Evolutionary conservation across 2,113 vertebrate species (phyloP).

Genomic region (Pantherophis guttatus): DNA sequence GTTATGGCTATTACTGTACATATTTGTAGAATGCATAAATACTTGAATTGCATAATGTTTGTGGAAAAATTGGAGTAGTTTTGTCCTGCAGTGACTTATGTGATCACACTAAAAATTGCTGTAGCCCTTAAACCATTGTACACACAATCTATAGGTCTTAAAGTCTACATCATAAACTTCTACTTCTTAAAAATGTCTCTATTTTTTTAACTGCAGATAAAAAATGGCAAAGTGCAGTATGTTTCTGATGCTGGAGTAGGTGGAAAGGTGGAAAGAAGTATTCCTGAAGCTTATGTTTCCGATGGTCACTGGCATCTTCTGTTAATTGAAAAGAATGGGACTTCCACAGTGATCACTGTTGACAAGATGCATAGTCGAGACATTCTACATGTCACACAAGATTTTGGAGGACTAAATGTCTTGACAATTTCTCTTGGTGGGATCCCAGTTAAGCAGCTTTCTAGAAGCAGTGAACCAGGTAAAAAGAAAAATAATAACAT

Average conservation of each 20-base stretch:
- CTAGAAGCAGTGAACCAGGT: slow-evolving; percentile 80
- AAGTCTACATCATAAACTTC: neutral
- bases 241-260: slow-evolving; percentile 86
- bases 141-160: neutral
- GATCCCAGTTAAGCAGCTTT: slow-evolving; percentile 75
- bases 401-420: slow-evolving; percentile 88
- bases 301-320: slow-evolving; percentile 94
- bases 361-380: slow-evolving; percentile 74
- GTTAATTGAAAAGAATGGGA: slow-evolving; percentile 80
- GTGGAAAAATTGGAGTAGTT: slow-evolving; percentile 41
- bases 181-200: neutral
- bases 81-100: slow-evolving; percentile 24
- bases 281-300: slow-evolving; percentile 78
- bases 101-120: neutral
- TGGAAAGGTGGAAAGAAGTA: slow-evolving; percentile 90
- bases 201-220: slow-evolving; percentile 72
- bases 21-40: neutral
- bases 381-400: slow-evolving; percentile 83
- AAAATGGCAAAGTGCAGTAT: slow-evolving; percentile 89
- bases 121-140: accelerated
- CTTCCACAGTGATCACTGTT: slow-evolving; percentile 75
- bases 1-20: neutral
- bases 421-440: slow-evolving; percentile 91
- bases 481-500: neutral
- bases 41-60: slow-evolving; percentile 30